These are phyloP conservation scores for Phataginus tricuspis DNA, from an alignment of 2,797 vertebrate genomes.

Conservation along the genomic window DNA sequence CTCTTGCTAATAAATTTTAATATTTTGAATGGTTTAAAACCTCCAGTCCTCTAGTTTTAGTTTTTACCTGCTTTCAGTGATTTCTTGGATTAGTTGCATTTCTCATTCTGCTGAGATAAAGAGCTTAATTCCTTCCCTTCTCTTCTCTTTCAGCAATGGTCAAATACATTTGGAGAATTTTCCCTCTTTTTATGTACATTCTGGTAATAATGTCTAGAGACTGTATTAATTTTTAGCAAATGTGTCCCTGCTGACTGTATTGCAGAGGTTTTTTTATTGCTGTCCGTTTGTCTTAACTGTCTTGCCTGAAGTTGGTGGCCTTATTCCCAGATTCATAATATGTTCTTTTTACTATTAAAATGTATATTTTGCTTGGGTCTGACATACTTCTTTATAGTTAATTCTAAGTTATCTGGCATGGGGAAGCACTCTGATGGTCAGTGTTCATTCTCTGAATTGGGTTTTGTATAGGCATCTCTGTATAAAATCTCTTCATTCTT, in stretches of 20 bases:
- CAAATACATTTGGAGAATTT: conserved; percentile 47
- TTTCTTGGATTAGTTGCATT: not conserved
- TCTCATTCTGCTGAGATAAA: conserved; percentile 20
- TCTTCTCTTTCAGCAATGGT: conserved; percentile 9
- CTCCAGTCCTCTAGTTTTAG: not conserved
- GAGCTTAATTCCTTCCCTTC: not conserved
- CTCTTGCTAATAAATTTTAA: not conserved
- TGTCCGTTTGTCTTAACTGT: conserved; percentile 77
- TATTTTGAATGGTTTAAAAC: conserved; percentile 30
- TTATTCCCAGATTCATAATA: conserved; percentile 84
- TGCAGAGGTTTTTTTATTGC: conserved; percentile 81
- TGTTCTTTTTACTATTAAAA: conserved; percentile 81
- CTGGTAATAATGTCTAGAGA: conserved; percentile 78
- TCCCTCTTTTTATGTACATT: conserved; percentile 63
- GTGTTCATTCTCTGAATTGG: conserved; percentile 55
- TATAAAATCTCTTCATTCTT: conserved; percentile 66
- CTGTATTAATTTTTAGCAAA: conserved; percentile 74
- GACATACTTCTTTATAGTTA: conserved; percentile 78
- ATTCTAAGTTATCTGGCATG: conserved; percentile 66
- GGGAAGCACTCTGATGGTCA: conserved; percentile 35
- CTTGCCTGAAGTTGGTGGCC: conserved; percentile 84
- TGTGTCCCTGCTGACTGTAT: conserved; percentile 69
- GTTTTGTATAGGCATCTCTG: conserved; percentile 62
- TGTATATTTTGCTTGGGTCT: conserved; percentile 80
- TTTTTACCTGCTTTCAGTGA: not conserved